These are phyloP conservation scores for Colistium nudipinnis DNA, from an alignment of 2,113 vertebrate species.

Conservation along the genomic window DNA sequence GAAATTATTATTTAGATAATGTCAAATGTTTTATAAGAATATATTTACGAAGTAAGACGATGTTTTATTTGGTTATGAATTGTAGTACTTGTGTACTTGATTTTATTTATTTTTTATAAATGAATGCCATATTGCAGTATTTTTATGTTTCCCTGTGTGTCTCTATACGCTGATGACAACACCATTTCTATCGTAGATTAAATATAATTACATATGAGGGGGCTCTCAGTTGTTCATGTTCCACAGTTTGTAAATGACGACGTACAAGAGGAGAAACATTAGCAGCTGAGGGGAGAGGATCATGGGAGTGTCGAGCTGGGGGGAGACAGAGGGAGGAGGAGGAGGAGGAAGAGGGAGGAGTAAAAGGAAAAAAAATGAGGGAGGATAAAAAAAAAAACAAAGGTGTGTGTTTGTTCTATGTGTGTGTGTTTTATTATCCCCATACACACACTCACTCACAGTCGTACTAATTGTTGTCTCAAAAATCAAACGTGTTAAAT, in stretches of 20 bases:
- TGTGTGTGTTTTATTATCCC: slow-evolving; percentile 16
- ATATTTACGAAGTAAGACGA: no score
- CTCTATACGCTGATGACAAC: slow-evolving; percentile 3
- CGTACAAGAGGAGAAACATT: slow-evolving; percentile 64
- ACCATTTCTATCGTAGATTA: background rate
- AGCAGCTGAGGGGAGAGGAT: slow-evolving; percentile 68
- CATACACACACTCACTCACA: slow-evolving; percentile 20
- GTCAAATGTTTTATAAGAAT: no score
- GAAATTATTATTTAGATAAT: no score
- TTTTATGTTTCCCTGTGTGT: background rate
- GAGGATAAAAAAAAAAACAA: background rate
- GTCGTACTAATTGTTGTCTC: background rate
- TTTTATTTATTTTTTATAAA: background rate
- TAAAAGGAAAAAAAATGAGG: slow-evolving; percentile 5
- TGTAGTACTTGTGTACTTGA: background rate
- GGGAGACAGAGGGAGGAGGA: slow-evolving; percentile 14
- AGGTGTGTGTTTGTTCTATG: background rate
- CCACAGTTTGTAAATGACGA: slow-evolving; percentile 73
- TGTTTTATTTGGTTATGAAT: background rate
- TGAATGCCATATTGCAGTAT: background rate
- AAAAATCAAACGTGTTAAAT: background rate
- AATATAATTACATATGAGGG: background rate
- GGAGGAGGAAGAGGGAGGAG: background rate
- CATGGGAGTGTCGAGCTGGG: slow-evolving; percentile 58
- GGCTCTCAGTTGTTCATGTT: slow-evolving; percentile 59